These are phyloP conservation scores for Bombus breviceps DNA, from an alignment of 1,140 invertebrate genomes.

Conservation along the genomic window DNA sequence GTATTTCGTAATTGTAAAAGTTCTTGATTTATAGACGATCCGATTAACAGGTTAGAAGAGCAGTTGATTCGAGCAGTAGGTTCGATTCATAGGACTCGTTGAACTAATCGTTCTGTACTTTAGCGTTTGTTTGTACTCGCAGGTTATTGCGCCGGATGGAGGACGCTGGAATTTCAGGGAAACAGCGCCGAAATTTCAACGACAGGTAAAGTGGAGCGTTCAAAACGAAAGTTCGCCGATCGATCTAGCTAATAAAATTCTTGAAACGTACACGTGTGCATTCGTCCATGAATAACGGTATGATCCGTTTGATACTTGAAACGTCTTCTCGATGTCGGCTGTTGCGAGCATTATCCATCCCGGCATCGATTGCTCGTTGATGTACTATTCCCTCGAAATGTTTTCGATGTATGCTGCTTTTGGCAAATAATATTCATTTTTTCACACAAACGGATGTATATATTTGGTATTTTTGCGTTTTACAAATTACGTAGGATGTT, in stretches of 20 bases:
- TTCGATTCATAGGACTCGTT: not conserved
- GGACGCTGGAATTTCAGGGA: not conserved
- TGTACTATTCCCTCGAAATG: too few species aligned
- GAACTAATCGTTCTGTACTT: not conserved
- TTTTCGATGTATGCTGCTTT: not conserved
- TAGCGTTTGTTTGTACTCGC: not conserved
- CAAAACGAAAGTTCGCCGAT: not conserved
- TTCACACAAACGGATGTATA: too few species aligned
- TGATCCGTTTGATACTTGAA: not conserved
- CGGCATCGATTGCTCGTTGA: too few species aligned
- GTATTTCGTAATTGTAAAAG: not conserved
- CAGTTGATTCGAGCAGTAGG: too few species aligned
- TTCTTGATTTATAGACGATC: not conserved
- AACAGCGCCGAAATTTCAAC: not conserved
- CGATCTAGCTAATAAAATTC: too few species aligned
- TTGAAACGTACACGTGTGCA: not conserved
- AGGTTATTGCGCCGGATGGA: conserved; percentile 28
- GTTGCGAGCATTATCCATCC: too few species aligned
- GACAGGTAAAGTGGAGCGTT: conserved; percentile 10
- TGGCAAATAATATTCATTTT: not conserved
- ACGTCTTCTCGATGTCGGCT: not conserved
- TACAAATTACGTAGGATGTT: not conserved
- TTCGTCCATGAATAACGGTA: too few species aligned
- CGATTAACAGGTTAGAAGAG: not conserved
- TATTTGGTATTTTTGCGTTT: too few species aligned